Conservation (phyloP, 2,113 vertebrate species). For the Penelope pileata region DNA sequence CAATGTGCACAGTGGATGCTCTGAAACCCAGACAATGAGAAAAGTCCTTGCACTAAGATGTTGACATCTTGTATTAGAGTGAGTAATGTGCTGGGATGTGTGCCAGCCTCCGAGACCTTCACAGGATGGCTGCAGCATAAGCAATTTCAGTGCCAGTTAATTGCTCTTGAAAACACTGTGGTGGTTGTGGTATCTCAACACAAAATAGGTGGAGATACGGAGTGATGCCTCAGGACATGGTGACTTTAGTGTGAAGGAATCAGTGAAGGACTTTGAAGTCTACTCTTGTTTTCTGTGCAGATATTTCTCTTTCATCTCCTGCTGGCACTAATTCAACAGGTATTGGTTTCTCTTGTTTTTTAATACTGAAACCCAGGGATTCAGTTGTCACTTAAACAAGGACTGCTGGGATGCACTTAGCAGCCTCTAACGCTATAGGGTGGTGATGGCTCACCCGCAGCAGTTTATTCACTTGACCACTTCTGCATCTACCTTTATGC, state of each 20-base stretch:
- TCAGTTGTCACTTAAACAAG: not conserved
- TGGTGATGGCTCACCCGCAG: slow-evolving; percentile 6
- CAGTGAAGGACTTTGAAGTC: not conserved
- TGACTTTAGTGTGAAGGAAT: not conserved
- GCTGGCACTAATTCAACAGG: slow-evolving; percentile 67
- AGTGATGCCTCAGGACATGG: not conserved
- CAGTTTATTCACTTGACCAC: not conserved
- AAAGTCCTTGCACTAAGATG: not conserved
- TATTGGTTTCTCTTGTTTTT: slow-evolving; percentile 10
- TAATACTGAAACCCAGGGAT: not conserved
- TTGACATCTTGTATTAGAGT: not conserved
- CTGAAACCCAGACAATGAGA: not conserved
- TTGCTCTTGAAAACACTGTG: not conserved
- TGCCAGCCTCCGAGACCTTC: not conserved
- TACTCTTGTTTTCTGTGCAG: slow-evolving; percentile 22
- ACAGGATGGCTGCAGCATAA: not conserved
- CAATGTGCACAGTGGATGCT: fast-evolving
- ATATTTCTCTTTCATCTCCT: slow-evolving; percentile 65
- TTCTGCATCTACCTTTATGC: not conserved
- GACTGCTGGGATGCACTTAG: not conserved
- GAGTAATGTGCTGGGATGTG: not conserved
- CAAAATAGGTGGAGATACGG: not conserved
- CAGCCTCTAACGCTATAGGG: not conserved
- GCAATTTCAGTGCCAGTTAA: not conserved
- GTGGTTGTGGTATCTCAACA: not conserved